phyloP scores from a whole-genome alignment of 2,113 vertebrate genomes.

The Oreochromis spilurus region DNA sequence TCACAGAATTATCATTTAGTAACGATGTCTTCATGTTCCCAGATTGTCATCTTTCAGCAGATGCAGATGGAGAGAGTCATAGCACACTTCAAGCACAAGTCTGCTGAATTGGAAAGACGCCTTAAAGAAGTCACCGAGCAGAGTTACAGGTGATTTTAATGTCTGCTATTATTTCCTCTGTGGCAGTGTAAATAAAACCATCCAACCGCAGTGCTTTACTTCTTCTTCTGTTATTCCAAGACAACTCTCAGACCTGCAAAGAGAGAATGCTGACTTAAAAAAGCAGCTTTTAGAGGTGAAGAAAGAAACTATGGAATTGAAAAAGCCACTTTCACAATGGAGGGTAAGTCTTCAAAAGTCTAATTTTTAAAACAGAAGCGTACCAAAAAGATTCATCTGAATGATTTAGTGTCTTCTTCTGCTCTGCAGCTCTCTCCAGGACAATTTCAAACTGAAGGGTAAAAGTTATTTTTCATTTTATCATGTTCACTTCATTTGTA shows the following conservation, averaged over 20 bases:
- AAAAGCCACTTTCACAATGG: conserved; percentile 77
- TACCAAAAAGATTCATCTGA: neutral
- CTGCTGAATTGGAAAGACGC: conserved; percentile 70
- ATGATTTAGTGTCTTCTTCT: neutral
- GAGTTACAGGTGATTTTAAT: conserved; percentile 55
- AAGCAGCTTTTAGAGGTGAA: conserved; percentile 70
- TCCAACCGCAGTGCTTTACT: neutral
- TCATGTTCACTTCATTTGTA: neutral
- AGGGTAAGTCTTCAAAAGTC: conserved; percentile 65
- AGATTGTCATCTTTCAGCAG: conserved; percentile 82
- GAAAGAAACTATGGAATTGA: conserved; percentile 78
- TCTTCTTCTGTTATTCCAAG: conserved; percentile 13
- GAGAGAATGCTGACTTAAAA: conserved; percentile 78
- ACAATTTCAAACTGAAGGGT: conserved; percentile 61
- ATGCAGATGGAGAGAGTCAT: conserved; percentile 76
- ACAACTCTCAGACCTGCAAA: conserved; percentile 74
- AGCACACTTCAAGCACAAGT: conserved; percentile 73
- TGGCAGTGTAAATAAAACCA: neutral
- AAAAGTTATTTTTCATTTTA: neutral
- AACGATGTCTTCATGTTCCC: neutral
- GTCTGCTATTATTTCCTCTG: neutral
- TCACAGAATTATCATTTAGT: neutral
- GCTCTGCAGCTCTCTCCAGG: conserved; percentile 63
- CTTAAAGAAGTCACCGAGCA: conserved; percentile 73
- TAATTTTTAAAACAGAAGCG: neutral